Base-by-base conservation (phyloP, 2,888 invertebrate genomes). In the Elgonia sp. region DNA sequence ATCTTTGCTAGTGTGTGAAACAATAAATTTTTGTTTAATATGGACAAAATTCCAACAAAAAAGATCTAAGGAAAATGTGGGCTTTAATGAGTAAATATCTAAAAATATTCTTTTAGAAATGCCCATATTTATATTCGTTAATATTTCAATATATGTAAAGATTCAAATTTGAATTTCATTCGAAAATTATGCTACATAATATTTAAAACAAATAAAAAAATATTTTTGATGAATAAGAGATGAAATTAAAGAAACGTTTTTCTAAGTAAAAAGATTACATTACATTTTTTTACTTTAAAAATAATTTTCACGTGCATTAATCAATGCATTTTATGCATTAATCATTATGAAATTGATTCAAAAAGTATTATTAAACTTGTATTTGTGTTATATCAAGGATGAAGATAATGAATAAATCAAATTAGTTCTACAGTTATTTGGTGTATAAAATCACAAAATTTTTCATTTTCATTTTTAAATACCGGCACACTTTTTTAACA, bases 11-110 rank as follows among this genome's bases (percentile, higher is more conserved):
- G 18, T 40, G 14, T 40, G 40, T 57, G 37, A 12, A 55, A 40
- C 57, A 57, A 73, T 73, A 40, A 18, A 57, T 55, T 73, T 57
- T 18, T 57, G 57, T 73, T 46, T 46, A 57, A 39, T 37, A 73
- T 57, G 20, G 39, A 57, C 14, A 57, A 73, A 73, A 40, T 18
- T 18, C 14, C 4, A 57, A 57, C 46, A 20, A 73, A 57, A 73
- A 73, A 73, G 40, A 57, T 40, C 57, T 20, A 57, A 73, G 57
- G 0, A 57, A 73, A 20, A 20, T 57, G 12, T 40, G 14, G 57
- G 3, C 40, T 73, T 39, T 40, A 73, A 39, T 57, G 39, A 73
- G 46, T 21, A n/a, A 57, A 20, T 73, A 40, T 73, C 72, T 73
- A 40, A 73, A 73, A 57, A 20, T 67, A 46, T 29, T 46, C 46